These are phyloP conservation scores for Prionailurus bengalensis DNA, from an alignment of 2,113 vertebrate genomes.

Conservation along the genomic window DNA sequence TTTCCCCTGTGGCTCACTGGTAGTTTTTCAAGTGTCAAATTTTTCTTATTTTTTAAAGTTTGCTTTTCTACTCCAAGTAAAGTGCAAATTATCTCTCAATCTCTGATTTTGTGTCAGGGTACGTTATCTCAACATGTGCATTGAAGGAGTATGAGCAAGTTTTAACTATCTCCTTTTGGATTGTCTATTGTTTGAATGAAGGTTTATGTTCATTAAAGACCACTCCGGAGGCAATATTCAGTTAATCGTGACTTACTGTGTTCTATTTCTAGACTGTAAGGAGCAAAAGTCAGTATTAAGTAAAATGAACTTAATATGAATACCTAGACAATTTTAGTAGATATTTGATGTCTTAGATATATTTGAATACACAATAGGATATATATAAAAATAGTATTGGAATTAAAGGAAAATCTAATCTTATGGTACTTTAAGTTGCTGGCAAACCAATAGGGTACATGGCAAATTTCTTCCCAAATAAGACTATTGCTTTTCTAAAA, in stretches of 20 bases:
- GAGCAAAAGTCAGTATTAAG: background rate
- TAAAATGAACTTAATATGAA: conserved; percentile 41
- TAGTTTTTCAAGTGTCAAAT: background rate
- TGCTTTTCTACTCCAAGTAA: background rate
- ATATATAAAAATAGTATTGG: background rate
- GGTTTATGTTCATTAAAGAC: background rate
- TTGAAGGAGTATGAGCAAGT: background rate
- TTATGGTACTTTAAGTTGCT: background rate
- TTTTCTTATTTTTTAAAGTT: conserved; percentile 32
- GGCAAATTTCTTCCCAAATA: conserved; percentile 27
- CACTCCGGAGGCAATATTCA: background rate
- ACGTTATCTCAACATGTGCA: background rate
- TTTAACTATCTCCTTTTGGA: background rate
- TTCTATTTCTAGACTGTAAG: background rate
- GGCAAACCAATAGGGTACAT: background rate
- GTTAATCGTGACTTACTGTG: background rate
- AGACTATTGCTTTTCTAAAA: conserved; percentile 30
- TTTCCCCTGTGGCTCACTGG: background rate
- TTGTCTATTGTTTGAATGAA: background rate
- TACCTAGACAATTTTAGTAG: conserved; percentile 13
- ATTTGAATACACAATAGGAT: conserved; percentile 32
- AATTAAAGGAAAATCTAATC: conserved; percentile 23
- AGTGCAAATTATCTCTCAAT: conserved; percentile 12
- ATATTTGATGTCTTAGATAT: conserved; percentile 48
- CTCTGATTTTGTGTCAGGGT: background rate